Base-by-base conservation (phyloP, 2,797 vertebrate genomes). In the Heterohyrax brucei region DNA sequence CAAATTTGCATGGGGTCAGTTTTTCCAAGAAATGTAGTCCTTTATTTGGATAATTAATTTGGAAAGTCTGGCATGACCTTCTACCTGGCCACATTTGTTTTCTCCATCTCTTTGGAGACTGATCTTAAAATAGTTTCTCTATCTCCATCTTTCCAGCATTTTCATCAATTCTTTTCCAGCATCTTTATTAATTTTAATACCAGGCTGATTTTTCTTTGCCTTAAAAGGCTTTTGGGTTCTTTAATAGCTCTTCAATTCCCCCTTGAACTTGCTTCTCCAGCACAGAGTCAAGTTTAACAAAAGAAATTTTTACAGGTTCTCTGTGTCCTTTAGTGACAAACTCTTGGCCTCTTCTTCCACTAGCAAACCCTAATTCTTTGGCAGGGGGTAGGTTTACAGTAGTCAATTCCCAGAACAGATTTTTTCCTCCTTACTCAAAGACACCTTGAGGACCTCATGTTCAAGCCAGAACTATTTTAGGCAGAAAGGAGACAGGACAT, bases 1-100 rank as follows among this genome's bases (percentile, higher is more conserved):
- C 62, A 95, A 21, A 89, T 96, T 94, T 96, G 86, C 79, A 88
- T 80, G 64, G 39, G 62, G 48, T 96, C 84, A 96, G 33, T 94
- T 97, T 97, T 97, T 97, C 94, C 90, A 95, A 96, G 93, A 95
- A 96, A 92, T 78, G 26, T 72, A 73, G 93, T 81, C 84, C 93
- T 90, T 79, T 84, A 83, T 90, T 92, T 89, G 92, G 94, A 89
- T 96, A 89, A 91, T 92, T 95, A 87, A 94, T 78, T 95, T 94
- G 96, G 86, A 95, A 93, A 95, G n/a, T 19, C 82, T 97, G 93
- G 80, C 50, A 4, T 91, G 93, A 95, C 79, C 81, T 92, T 92
- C 87, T 87, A 96, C 96, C 97, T 97, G 96, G 33, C 46, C 78
- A 81, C 82, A 91, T 84, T 93, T 96, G 95, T 95, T 96, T 96